These are phyloP conservation scores for Pseudococcus longispinus DNA, from an alignment of 2,888 invertebrate genomes.

Conservation along the genomic window DNA sequence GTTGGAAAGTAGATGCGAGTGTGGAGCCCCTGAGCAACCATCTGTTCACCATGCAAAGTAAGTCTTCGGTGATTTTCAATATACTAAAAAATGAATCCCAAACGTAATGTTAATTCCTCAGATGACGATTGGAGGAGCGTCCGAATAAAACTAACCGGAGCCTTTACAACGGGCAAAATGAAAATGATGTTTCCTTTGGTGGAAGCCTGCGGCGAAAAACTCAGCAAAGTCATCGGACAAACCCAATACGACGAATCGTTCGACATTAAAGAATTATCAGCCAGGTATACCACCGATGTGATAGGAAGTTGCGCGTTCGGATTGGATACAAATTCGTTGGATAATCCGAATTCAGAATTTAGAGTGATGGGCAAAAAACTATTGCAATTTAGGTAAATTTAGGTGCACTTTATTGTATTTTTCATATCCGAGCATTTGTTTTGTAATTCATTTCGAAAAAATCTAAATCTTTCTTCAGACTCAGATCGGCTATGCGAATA, in stretches of 20 bases:
- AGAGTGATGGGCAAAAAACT: background rate
- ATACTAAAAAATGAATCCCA: background rate
- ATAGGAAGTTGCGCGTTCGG: background rate
- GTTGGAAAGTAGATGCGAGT: background rate
- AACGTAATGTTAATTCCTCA: background rate
- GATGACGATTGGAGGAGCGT: background rate
- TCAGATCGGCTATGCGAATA: background rate
- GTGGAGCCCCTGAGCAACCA: background rate
- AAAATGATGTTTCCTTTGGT: constrained; percentile 1
- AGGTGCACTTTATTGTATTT: too few species aligned
- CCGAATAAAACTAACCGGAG: background rate
- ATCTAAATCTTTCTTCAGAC: background rate
- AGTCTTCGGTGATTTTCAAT: background rate
- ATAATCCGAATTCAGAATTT: background rate
- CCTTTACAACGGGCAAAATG: background rate
- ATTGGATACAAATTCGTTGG: background rate
- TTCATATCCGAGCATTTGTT: background rate
- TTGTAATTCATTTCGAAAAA: background rate
- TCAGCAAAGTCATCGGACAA: background rate
- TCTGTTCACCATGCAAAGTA: background rate
- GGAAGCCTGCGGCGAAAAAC: background rate
- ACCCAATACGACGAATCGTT: background rate
- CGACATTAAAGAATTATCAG: background rate
- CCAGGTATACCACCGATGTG: background rate
- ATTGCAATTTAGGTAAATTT: background rate